Conservation (phyloP, 2,113 vertebrate genomes). For the Neotoma lepida region DNA sequence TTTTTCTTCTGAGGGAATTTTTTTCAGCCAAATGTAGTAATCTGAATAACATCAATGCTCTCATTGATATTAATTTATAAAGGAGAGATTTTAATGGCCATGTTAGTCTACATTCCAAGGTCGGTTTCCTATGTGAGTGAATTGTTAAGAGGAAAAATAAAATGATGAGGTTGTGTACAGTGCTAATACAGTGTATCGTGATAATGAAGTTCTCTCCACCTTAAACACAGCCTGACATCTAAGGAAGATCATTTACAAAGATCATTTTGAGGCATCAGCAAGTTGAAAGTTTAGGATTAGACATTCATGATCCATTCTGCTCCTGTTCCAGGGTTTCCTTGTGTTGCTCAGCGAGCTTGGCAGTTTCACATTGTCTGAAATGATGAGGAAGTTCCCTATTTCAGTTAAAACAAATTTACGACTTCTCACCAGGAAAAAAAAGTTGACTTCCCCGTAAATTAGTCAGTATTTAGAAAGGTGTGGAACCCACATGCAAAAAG, state of each 20-base stretch:
- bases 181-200: not conserved
- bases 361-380: conserved; percentile 27
- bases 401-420: conserved; percentile 51
- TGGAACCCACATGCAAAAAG: conserved; percentile 53
- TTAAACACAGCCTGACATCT: not conserved
- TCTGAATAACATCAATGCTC: conserved; percentile 45
- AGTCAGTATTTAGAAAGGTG: conserved; percentile 55
- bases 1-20: conserved; percentile 19
- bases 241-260: not conserved
- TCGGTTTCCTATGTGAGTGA: not conserved
- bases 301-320: not conserved
- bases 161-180: not conserved
- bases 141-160: conserved; percentile 10
- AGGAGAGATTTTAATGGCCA: not conserved
- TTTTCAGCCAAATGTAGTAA: conserved; percentile 10
- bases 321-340: not conserved
- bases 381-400: conserved; percentile 57
- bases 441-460: conserved; percentile 33
- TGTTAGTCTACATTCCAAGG: not conserved
- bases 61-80: conserved; percentile 36
- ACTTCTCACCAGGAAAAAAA: conserved; percentile 17
- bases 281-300: conserved; percentile 3
- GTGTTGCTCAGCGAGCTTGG: not conserved
- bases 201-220: not conserved
- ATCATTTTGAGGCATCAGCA: not conserved